Evolutionary conservation across 2,888 invertebrate genomes (phyloP), one percentile per base, ranked within the genome.

Genomic region (Lacanobia wlatinum): DNA sequence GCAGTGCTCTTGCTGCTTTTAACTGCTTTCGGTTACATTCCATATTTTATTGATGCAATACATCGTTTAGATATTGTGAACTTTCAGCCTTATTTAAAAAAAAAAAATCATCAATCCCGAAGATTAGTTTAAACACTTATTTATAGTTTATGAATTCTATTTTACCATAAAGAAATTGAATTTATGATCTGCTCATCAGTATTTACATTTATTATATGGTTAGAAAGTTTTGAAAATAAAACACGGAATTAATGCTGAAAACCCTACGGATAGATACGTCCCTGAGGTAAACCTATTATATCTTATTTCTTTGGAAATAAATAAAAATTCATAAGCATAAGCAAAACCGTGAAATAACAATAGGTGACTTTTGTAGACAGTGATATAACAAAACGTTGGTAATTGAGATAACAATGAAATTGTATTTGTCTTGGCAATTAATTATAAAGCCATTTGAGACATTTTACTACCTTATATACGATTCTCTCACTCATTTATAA

Each of bases 381-480:
- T 67, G 12, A 55, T 46, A n/a, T 40, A 38, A 53, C 21, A 34
- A 53, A 46, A 18, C 3, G 18, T 50, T 34, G 23, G 23, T n/a
- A 70, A 66, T 38, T 23, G 28, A 67, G 80, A 75, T 80, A 76
- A 68, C 55, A 52, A 16, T 43, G 14, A n/a, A 48, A 40, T n/a
- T 60, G 12, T 76, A 52, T 64, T 80, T 80, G 70, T 16, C 18
- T 43, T 43, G 0, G 12, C 48, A 60, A 64, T 73, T 64, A 70
- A 65, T 56, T 34, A 1, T 28, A 38, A 43, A 28, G 18, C 16
- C 18, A n/a, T 53, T 48, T 56, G 28, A 34, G 56, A 18, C 9
- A 18, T 18, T 56, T 56, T 34, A 28, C 18, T 16, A 14, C 28
- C 43, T 43, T 43, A 9, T 10, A 10, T 40, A 10, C 9, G 16